phyloP scores from a whole-genome alignment of 2,888 invertebrate genomes.

The Onchidella celtica region DNA sequence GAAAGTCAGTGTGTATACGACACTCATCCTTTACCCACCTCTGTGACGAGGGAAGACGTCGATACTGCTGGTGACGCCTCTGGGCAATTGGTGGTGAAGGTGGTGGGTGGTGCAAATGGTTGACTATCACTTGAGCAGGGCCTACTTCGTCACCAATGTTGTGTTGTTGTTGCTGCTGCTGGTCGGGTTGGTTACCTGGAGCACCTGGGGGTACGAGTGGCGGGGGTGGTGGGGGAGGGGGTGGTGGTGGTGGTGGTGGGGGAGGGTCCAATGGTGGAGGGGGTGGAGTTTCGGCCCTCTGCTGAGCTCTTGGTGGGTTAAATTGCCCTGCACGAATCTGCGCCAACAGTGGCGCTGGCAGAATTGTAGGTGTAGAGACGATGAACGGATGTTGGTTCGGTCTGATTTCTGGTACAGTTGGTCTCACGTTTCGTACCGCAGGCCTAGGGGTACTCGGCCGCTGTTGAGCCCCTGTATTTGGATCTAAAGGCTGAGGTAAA shows the following conservation, averaged over 20 bases:
- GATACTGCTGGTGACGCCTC: constrained; percentile 7
- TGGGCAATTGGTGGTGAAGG: constrained; percentile 19
- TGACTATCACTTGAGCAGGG: not conserved
- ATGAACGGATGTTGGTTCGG: not conserved
- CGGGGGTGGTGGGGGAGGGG: constrained; percentile 4
- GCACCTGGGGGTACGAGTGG: not conserved
- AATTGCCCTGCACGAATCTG: not conserved
- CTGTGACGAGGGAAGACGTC: not conserved
- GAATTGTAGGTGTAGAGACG: not conserved
- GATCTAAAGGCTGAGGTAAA: not conserved
- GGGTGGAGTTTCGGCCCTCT: not conserved
- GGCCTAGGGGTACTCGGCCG: not conserved
- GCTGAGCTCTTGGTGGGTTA: not conserved
- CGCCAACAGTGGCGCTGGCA: not conserved
- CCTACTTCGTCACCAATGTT: constrained; percentile 13
- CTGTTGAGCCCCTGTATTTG: not conserved
- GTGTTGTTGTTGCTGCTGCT: not conserved
- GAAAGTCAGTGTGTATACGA: too few species aligned
- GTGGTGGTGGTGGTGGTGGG: constrained; percentile 15
- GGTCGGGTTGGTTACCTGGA: not conserved
- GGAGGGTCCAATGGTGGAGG: not conserved
- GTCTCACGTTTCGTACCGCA: not conserved
- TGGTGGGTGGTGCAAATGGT: constrained; percentile 28
- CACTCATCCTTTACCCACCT: too few species aligned
- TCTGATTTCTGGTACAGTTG: not conserved